Base-by-base conservation (phyloP, 1,140 invertebrate species). In the Calliopsis andreniformis region DNA sequence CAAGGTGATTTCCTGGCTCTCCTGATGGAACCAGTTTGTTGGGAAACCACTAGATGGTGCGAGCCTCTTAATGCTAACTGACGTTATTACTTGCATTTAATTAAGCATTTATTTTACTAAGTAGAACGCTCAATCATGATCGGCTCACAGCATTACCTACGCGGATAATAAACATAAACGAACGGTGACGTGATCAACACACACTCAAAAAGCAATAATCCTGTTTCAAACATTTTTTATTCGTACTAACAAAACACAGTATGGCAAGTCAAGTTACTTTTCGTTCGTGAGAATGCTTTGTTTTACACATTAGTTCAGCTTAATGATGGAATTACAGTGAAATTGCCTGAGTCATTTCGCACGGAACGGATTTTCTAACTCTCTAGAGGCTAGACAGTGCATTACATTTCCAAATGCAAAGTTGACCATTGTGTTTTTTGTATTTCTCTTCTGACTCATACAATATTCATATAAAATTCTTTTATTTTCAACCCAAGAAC, bases 331-430 rank as follows among this genome's bases (percentile, higher is more conserved):
- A 73, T 66, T 66, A 51, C 18, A 66, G 61, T 56, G 71, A 73
- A 73, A 73, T 20, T 43, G n/a, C 8, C 35, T 12, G 53, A 59
- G 23, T 59, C 42, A 49, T 59, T 58, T 58, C 45, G 25, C 16
- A 53, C 5, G 75, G 53, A 71, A n/a, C 47, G 32, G 14, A 72
- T 77, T 77, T 73, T 73, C 71, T 66, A 73, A 45, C 49, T 51
- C 58, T 55, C 35, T n/a, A 43, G 56, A 35, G 7, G 28, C 32
- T 18, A 20, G 35, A 3, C 20, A 8, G 14, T 8, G 4, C n/a
- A 5, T 10, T 55, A 16, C 14, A 20, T n/a, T 14, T 35, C 16
- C 25, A 25, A 55, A 30, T 7, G 7, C 30, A 58, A 1, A n/a
- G 2, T 20, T 10, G 4, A 10, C 3, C 4, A 39, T 39, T 5